These are phyloP conservation scores for Bradypodion ventrale DNA, from an alignment of 2,797 vertebrate species.

Conservation along the genomic window DNA sequence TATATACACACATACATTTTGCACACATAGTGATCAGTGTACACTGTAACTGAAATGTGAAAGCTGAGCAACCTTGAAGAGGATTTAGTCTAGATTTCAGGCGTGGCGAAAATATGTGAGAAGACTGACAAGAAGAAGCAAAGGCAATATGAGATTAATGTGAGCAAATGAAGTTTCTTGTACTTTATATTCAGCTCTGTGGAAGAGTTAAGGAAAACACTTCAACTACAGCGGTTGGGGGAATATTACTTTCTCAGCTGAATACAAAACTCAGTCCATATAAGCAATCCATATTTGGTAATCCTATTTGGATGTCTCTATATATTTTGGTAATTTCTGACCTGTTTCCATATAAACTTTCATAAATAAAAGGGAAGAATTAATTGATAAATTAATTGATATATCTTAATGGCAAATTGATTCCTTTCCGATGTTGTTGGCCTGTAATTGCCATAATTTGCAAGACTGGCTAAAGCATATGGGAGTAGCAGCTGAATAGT, in stretches of 20 bases:
- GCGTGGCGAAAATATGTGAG: no score
- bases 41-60: neutral
- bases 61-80: neutral
- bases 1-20: neutral
- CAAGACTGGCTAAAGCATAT: neutral
- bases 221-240: neutral
- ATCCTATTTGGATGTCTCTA: neutral
- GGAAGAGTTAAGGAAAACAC: neutral
- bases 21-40: neutral
- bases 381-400: neutral
- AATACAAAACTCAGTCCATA: neutral
- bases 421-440: neutral
- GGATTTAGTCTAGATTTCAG: neutral
- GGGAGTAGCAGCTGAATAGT: neutral
- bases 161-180: neutral
- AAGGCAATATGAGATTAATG: neutral
- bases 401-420: neutral
- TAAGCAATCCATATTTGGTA: neutral
- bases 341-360: neutral
- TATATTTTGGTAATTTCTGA: neutral
- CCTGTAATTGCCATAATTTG: neutral
- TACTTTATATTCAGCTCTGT: neutral
- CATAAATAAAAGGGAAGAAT: neutral
- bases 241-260: neutral
- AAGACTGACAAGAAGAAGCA: neutral